Base-by-base conservation (phyloP, 2,888 invertebrate species). In the Ectropis crepuscularia region DNA sequence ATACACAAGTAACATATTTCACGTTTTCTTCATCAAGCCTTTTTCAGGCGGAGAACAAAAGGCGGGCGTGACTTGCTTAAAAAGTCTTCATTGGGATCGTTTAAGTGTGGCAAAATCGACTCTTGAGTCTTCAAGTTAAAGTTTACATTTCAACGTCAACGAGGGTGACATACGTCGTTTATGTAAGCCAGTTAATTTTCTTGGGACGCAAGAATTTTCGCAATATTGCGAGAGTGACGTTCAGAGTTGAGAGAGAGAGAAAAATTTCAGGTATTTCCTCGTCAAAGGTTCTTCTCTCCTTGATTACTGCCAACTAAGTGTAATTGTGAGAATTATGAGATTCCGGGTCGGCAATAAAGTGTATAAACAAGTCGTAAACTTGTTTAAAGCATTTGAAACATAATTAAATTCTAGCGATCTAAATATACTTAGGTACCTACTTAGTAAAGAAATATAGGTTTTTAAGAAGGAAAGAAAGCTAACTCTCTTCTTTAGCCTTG, bases 21-120 rank as follows among this genome's bases (percentile, higher is more conserved):
- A 54, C 53, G 53, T 75, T 79, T 80, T 78, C 77, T 77, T 81
- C 80, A 80, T 81, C 77, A 78, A 76, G 77, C 75, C 80, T 79
- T 83, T 82, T 77, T 65, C 77, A 80, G 79, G 64, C 63, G 11
- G 64, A 65, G 69, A 74, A 78, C 74, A 79, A 82, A 80, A 74
- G 72, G 41, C 57, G 8, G 63, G 64, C 67, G 63, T 67, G 63
- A 61, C 65, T 58, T 67, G 67, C 71, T 71, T 51, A 76, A 75
- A 43, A 77, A 71, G 68, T 73, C 62, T 70, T 65, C 68, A 70
- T 43, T 12, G 43, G 53, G 48, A 37, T 48, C 48, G 43, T 43
- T 12, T 43, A 7, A 45, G 55, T 43, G n/a, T 12, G 43, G 55
- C 11, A 61, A 57, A 47, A 43, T 49, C 57, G 48, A 47, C 51